Evolutionary conservation across 1,140 invertebrate genomes (phyloP).

Genomic region (Pseudomyrmex sp.): DNA sequence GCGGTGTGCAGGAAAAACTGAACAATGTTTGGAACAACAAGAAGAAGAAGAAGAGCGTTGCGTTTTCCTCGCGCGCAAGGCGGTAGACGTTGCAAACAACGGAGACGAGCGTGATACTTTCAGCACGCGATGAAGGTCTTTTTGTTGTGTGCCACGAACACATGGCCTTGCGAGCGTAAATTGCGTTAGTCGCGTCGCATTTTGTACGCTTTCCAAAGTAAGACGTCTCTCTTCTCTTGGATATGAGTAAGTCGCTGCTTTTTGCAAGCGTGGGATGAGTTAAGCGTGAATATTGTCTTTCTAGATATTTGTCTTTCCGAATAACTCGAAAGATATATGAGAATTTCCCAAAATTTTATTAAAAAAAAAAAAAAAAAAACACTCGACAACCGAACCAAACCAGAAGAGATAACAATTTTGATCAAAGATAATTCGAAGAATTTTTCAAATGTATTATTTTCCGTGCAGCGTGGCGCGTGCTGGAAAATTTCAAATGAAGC

Average conservation of each 20-base stretch:
- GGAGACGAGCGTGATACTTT: conserved; percentile 37
- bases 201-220: conserved; percentile 51
- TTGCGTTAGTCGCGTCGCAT: conserved; percentile 48
- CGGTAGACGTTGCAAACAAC: conserved; percentile 45
- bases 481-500: neutral
- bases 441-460: neutral
- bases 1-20: conserved; percentile 37
- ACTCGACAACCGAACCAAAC: too few species aligned
- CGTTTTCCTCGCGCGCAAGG: conserved; percentile 2
- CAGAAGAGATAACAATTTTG: neutral
- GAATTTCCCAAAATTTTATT: too few species aligned
- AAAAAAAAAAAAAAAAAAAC: too few species aligned
- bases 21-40: conserved; percentile 45
- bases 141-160: conserved; percentile 21
- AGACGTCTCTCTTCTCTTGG: conserved; percentile 26
- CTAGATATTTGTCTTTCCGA: conserved; percentile 3
- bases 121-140: conserved; percentile 36
- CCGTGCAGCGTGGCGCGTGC: neutral
- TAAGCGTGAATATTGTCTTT: conserved; percentile 35
- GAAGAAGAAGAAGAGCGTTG: neutral
- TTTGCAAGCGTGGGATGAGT: conserved; percentile 13
- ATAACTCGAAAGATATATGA: neutral
- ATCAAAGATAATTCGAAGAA: neutral
- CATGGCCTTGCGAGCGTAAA: conserved; percentile 48
- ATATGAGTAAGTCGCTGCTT: conserved; percentile 28